phyloP scores from a whole-genome alignment of 2,888 invertebrate genomes.

The Thera obeliscata region DNA sequence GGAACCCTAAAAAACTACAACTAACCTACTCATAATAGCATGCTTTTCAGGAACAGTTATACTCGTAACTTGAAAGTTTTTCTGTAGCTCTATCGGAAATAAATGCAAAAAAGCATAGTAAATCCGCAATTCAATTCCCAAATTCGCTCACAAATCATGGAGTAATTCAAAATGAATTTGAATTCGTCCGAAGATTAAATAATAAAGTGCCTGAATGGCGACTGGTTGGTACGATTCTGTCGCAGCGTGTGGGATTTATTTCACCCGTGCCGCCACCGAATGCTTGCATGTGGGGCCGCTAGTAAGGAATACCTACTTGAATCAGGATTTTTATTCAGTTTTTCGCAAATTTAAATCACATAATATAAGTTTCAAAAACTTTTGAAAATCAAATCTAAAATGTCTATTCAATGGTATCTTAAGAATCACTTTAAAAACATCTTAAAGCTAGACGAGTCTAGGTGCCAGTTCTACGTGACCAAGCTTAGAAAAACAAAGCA shows the following conservation, averaged over 20 bases:
- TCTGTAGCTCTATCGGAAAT: neutral
- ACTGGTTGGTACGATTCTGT: constrained; percentile 62
- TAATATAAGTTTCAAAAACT: too few relatives aligned
- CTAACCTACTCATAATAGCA: too few relatives aligned
- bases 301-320: constrained; percentile 17
- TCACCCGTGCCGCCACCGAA: constrained; percentile 39
- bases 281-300: constrained; percentile 28
- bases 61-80: too few relatives aligned
- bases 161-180: constrained; percentile 17
- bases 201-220: constrained; percentile 45
- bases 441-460: too few relatives aligned
- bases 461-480: too few relatives aligned
- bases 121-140: constrained; percentile 5
- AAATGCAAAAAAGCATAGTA: neutral
- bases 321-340: neutral
- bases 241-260: constrained; percentile 59
- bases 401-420: too few relatives aligned
- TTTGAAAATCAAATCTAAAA: too few relatives aligned
- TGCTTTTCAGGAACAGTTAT: too few relatives aligned
- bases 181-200: constrained; percentile 26
- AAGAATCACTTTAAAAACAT: too few relatives aligned
- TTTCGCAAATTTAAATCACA: too few relatives aligned
- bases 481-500: too few relatives aligned
- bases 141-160: constrained; percentile 5
- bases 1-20: too few relatives aligned